A percentile compares a stretch with the other conserved stretches of the same genome.
These are phyloP conservation scores for Pelodiscus sinensis DNA, from an alignment of 2,113 vertebrate species.

Conservation along the genomic window DNA sequence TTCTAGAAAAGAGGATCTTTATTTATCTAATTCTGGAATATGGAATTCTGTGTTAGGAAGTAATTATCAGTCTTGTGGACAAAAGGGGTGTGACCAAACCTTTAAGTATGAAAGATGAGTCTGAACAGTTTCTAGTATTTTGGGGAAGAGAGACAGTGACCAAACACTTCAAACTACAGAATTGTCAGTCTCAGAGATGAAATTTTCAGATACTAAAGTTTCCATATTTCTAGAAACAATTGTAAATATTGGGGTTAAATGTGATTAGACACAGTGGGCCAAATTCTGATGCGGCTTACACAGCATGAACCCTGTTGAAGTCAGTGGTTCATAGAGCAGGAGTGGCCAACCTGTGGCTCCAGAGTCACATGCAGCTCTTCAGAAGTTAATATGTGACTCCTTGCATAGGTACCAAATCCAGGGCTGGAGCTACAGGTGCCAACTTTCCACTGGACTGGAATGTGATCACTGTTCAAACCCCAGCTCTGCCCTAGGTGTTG, in stretches of 20 bases:
- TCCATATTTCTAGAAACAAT: neutral
- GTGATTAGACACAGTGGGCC: neutral
- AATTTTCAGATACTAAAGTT: neutral
- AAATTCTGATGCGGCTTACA: constrained; percentile 3
- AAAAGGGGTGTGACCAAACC: neutral
- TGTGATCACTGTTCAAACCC: too few relatives aligned
- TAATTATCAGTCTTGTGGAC: neutral
- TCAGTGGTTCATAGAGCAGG: neutral
- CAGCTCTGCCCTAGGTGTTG: too few relatives aligned
- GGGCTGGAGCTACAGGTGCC: too few relatives aligned
- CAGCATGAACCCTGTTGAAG: neutral
- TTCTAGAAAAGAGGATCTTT: neutral
- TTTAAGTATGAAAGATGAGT: neutral
- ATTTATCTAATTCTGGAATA: neutral
- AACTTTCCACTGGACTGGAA: too few relatives aligned
- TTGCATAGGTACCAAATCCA: too few relatives aligned
- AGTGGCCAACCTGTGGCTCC: too few relatives aligned
- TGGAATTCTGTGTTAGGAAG: neutral
- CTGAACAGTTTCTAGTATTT: rapidly evolving
- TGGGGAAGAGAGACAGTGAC: neutral
- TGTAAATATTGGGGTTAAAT: constrained; percentile 8
- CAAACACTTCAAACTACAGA: neutral
- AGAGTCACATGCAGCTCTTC: too few relatives aligned
- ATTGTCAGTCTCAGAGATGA: neutral
- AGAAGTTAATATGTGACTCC: too few relatives aligned